Conservation (phyloP, 1,140 invertebrate genomes). For the Pseudomyrmex dendroicus region DNA sequence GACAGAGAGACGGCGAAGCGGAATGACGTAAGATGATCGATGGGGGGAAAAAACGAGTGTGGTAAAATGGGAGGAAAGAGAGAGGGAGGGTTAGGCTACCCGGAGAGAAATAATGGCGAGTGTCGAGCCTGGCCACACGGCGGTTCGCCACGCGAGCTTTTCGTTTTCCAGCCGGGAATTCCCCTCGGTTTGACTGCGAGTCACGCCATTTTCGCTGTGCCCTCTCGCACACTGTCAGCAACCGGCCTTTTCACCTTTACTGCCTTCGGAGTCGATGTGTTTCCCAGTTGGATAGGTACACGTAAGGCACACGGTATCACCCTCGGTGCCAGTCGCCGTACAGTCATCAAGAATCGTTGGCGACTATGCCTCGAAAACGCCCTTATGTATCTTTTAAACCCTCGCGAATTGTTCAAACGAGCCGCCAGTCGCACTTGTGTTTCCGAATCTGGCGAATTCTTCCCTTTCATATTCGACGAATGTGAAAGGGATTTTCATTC, state of each 20-base stretch:
- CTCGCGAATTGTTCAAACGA: neutral
- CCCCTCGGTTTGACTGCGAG: constrained; percentile 72
- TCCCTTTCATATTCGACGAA: neutral
- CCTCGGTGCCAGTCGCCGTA: constrained; percentile 82
- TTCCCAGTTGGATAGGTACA: constrained; percentile 57
- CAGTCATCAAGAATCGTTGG: constrained; percentile 76
- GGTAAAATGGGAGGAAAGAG: constrained; percentile 4
- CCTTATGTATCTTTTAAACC: constrained; percentile 15
- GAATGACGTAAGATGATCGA: constrained; percentile 48
- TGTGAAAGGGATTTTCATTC: neutral
- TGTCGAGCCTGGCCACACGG: constrained; percentile 83
- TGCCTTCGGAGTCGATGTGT: constrained; percentile 45
- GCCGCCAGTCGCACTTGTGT: no score
- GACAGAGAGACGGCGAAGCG: constrained; percentile 14
- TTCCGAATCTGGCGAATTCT: neutral
- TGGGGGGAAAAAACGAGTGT: constrained; percentile 28
- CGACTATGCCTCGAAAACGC: neutral
- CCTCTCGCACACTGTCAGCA: constrained; percentile 48
- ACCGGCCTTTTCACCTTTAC: constrained; percentile 71
- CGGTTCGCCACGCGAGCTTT: constrained; percentile 83
- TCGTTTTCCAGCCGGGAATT: constrained; percentile 76
- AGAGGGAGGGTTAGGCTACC: constrained; percentile 41
- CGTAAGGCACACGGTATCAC: constrained; percentile 78
- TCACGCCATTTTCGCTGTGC: constrained; percentile 76
- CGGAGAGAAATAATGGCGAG: constrained; percentile 79